Evolutionary conservation across 2,888 invertebrate genomes (phyloP).

Genomic region (Tetrapedia diversipes): DNA sequence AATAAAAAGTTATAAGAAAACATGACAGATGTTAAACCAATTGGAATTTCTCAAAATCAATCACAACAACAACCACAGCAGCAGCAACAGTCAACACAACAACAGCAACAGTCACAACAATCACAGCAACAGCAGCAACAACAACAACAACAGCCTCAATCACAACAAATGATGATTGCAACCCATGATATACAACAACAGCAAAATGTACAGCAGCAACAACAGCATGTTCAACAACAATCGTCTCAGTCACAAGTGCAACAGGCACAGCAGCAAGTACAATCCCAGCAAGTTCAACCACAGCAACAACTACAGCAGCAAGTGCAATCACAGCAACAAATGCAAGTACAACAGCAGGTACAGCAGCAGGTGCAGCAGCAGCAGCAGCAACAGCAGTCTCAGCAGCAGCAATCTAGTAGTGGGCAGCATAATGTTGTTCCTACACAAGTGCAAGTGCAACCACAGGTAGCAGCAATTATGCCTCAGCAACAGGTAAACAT

Average conservation of each 20-base stretch:
- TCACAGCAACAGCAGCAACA: constrained; percentile 74
- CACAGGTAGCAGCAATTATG: constrained; percentile 82
- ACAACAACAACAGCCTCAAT: constrained; percentile 75
- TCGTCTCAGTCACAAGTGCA: constrained; percentile 69
- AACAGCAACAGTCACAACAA: constrained; percentile 69
- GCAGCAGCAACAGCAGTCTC: constrained; percentile 76
- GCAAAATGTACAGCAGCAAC: constrained; percentile 66
- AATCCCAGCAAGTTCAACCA: constrained; percentile 80
- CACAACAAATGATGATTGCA: constrained; percentile 74
- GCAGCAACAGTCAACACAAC: constrained; percentile 70
- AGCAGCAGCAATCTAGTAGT: constrained; percentile 74
- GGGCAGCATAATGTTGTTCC: constrained; percentile 79
- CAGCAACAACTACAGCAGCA: constrained; percentile 72
- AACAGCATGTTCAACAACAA: constrained; percentile 77
- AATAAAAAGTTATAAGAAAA: constrained; percentile 57
- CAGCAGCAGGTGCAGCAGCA: constrained; percentile 74
- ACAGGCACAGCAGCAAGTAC: constrained; percentile 76
- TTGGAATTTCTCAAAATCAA: constrained; percentile 78
- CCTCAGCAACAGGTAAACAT: constrained; percentile 81
- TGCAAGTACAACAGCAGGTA: constrained; percentile 71
- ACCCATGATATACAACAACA: constrained; percentile 68
- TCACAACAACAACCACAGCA: constrained; percentile 70
- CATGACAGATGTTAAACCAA: constrained; percentile 78
- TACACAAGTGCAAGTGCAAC: constrained; percentile 80
- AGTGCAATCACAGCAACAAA: constrained; percentile 77